phyloP scores from a whole-genome alignment of 2,888 invertebrate species.

The Drosophila nigritarsus region DNA sequence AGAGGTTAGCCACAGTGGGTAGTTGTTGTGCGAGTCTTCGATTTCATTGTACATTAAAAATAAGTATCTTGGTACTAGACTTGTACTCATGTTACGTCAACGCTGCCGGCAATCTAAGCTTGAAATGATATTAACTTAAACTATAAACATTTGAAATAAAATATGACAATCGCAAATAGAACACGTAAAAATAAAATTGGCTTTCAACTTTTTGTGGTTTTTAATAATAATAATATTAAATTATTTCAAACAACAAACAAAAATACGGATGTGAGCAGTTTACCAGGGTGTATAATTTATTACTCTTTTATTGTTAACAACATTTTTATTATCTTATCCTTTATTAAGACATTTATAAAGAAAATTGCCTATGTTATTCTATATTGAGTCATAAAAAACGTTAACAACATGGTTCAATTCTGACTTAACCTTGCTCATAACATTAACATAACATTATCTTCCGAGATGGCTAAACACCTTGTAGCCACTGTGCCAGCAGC shows the following conservation, averaged over 20 bases:
- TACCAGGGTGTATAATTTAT: neutral
- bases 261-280: neutral
- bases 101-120: neutral
- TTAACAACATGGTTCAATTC: neutral
- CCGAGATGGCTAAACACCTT: neutral
- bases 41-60: conserved; percentile 4
- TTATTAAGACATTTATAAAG: neutral
- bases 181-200: neutral
- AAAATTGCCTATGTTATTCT: neutral
- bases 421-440: neutral
- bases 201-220: neutral
- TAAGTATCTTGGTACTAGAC: neutral
- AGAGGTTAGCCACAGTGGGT: conserved; percentile 29
- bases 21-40: neutral
- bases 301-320: neutral
- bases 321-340: neutral
- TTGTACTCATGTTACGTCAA: neutral
- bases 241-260: neutral
- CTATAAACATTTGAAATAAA: neutral
- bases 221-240: neutral
- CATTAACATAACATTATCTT: neutral
- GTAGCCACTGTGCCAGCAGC: conserved; percentile 48
- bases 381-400: neutral
- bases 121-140: neutral
- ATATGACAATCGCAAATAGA: neutral